Evolutionary conservation across 1,140 invertebrate species (phyloP), one percentile per base, ranked within the genome.

Genomic region (Drosophila serrata): DNA sequence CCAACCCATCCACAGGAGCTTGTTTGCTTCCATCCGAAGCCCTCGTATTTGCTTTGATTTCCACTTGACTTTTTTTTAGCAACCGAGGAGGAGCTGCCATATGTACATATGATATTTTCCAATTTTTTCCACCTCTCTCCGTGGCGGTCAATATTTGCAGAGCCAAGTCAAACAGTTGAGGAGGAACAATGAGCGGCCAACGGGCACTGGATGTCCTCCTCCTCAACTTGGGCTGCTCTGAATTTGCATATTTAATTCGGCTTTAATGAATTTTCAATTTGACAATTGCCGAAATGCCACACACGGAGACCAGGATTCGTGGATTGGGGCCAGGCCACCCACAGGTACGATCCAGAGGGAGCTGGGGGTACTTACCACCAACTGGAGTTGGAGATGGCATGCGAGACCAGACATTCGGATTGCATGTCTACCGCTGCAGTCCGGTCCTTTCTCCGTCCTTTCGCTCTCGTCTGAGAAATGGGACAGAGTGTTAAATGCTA

Each of bases 211-310:
- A 12, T 60, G 27, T 77, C 57, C 78, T 46, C 57, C 81, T 46
- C 58, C 55, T 75, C 72, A 68, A 82, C 60, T 80, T 80, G 42
- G 45, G 15, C 59, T 61, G 33, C 61, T 62, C 58, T 64, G 45
- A 48, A 81, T 79, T 76, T 86, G 75, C 82, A 91, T 87, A 85
- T 90, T 84, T 87, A 90, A 92, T 87, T 90, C 81, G 82, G 53
- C 85, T 90, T 92, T 92, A 92, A 92, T 92, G 90, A 91, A 87
- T 91, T 90, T 91, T 82, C 81, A 87, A 91, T 80, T 90, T 87
- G 80, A 87, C 82, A 90, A 87, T 90, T 86, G 85, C 65, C 79
- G 75, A 88, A 87, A 87, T 88, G 80, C 81, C 84, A 70, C 85
- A 88, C 85, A 84, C 64, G 76, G 64, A 75, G 22, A 5, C 45